Base-by-base conservation (phyloP, 2,888 invertebrate species). In the Polymixis flavicincta region DNA sequence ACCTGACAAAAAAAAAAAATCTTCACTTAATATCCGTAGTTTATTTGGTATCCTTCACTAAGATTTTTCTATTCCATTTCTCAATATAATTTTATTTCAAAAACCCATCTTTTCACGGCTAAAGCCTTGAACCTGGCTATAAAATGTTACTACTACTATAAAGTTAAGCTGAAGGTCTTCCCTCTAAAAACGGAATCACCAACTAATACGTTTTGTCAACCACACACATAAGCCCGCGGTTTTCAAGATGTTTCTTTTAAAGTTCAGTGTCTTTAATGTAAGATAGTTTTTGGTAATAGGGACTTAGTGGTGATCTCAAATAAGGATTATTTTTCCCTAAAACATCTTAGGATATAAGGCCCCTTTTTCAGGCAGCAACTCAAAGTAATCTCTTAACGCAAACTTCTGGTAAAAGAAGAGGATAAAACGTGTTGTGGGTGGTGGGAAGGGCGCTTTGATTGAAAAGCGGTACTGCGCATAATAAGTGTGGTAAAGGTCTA, bases 401-500 rank as follows among this genome's bases (percentile, higher is more conserved):
- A 61, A 6, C 14, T 61, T 37, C 19, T 19, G 48, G 25, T 9
- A 45, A 9, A 55, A 32, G 17, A 1, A n/a, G 32, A 22, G 55
- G 17, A 57, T 25, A 22, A 50, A 25, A 25, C n/a, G 11, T 65
- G 0, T 37, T 48, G 64, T 63, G 54, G 50, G 25, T 13, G 28
- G 45, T 52, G 8, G n/a, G n/a, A 50, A 66, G 76, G n/a, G n/a
- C n/a, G n/a, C n/a, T n/a, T 48, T 52, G n/a, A 67, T 61, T 61
- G 32, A n/a, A 67, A 54, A 67, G 17, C 52, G 42, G 32, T 80
- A 74, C 52, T 82, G 85, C 82, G 70, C 69, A 85, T 52, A 54
- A 76, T 48, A 6, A 70, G 61, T 19, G 22, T 37, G 25, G 7
- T 71, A 85, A 85, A 78, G 83, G 83, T 78, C 83, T 71, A 54